phyloP scores from a whole-genome alignment of 1,140 invertebrate genomes.

The Anoplolepis gracilipes region DNA sequence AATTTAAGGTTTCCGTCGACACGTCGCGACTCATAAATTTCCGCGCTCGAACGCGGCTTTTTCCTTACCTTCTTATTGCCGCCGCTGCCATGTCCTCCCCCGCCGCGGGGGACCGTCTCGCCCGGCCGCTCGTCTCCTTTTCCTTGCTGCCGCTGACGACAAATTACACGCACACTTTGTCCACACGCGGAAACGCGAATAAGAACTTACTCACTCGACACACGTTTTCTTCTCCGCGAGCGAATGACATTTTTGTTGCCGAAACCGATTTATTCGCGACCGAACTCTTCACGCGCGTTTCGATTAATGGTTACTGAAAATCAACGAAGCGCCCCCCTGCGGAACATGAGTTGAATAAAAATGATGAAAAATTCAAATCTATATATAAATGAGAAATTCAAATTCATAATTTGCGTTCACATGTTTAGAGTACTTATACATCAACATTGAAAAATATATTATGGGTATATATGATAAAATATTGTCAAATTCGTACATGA shows the following conservation, averaged over 20 bases:
- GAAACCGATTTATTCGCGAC: neutral
- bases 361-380: too few species aligned
- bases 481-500: neutral
- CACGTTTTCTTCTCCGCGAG: neutral
- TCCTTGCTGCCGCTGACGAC: neutral
- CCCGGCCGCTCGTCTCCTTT: neutral
- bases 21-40: slow-evolving; percentile 73
- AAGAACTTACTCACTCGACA: neutral
- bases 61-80: slow-evolving; percentile 57
- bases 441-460: neutral
- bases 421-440: neutral
- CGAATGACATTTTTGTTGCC: neutral
- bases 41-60: slow-evolving; percentile 59
- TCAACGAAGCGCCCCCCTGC: neutral
- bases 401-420: neutral
- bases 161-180: slow-evolving; percentile 36
- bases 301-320: neutral
- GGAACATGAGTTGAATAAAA: neutral
- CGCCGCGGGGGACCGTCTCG: slow-evolving; percentile 12
- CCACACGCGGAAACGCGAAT: neutral
- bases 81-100: slow-evolving; percentile 41
- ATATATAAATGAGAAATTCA: too few species aligned
- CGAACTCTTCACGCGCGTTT: neutral
- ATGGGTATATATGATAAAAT: neutral
- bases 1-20: slow-evolving; percentile 76